Evolutionary conservation across 2,113 vertebrate species (phyloP), one percentile per base, ranked within the genome.

Genomic region (Amblyopsis rosae): DNA sequence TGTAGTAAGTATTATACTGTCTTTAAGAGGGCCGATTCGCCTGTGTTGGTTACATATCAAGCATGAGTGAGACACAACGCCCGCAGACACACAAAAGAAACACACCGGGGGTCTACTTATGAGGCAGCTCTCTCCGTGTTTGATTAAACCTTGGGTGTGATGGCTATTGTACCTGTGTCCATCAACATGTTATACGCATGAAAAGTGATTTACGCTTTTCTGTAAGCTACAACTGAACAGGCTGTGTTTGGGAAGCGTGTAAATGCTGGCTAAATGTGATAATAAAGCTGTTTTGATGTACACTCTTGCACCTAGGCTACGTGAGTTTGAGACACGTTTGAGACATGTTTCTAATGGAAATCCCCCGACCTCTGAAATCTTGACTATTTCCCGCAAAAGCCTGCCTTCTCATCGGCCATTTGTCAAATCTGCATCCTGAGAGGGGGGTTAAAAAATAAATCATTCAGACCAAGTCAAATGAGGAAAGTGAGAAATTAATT

Each of bases 401-500:
- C 56, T 41, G 61, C 68, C 63, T 81, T 63, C 84, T 49, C 72
- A 62, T 57, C 82, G 79, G 75, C 80, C 78, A 46, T 81, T 67
- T 32, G 58, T 81, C 59, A 55, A 56, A 63, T 57, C 73, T 48
- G 83, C 85, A 85, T 79, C 72, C 72, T 72, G 77, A 75, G 77
- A 75, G 79, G 69, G 57, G 73, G 75, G 71, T 79, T 82, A 82
- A 85, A 86, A 86, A 87, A 86, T 72, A 87, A 91, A 86, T 88
- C 86, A 88, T 79, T 84, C 84, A 79, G 82, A 88, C 69, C 70
- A 86, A 90, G 83, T 91, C 90, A 87, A 91, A 91, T 87, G 87
- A 90, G 88, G 82, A 91, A 90, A 91, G 86, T 86, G 87, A 90
- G 90, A 89, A 91, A 91, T 89, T 90, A 91, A 91, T 90, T 91